Evolutionary conservation across 92 coral and sea anemone genomes (phyloP).

Genomic region (Zoanthus sansibaricus): DNA sequence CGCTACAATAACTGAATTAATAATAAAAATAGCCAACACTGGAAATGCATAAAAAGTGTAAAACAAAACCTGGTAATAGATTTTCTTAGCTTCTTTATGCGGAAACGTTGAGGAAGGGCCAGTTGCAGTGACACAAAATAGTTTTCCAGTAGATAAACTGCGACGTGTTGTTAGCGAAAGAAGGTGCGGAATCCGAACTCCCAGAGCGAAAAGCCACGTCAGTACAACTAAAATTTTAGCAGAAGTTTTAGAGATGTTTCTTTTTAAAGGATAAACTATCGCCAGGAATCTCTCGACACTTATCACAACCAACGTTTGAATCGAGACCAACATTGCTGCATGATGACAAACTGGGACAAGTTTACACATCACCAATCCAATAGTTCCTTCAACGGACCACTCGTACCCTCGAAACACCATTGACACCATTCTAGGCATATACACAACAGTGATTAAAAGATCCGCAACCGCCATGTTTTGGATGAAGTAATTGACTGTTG

Average conservation of each 20-base stretch:
- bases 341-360: conserved; percentile 19
- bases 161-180: conserved; percentile 15
- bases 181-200: conserved; percentile 17
- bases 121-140: conserved; percentile 6
- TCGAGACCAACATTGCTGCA: conserved; percentile 29
- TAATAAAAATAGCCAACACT: not conserved
- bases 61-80: conserved; percentile 15
- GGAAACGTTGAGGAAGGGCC: not conserved
- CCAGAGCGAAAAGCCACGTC: conserved; percentile 7
- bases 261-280: conserved; percentile 27
- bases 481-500: conserved; percentile 30
- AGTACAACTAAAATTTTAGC: conserved; percentile 11
- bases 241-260: conserved; percentile 7
- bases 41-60: conserved; percentile 23
- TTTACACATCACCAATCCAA: conserved; percentile 23
- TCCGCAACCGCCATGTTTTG: conserved; percentile 32
- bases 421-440: conserved; percentile 31
- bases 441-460: conserved; percentile 18
- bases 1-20: conserved; percentile 4
- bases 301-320: conserved; percentile 33
- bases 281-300: conserved; percentile 41
- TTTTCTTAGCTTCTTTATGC: not conserved
- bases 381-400: conserved; percentile 8
- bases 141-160: not conserved
- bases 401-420: conserved; percentile 10